phyloP scores from a whole-genome alignment of 1,140 invertebrate species.

The Procambarus clarkii region DNA sequence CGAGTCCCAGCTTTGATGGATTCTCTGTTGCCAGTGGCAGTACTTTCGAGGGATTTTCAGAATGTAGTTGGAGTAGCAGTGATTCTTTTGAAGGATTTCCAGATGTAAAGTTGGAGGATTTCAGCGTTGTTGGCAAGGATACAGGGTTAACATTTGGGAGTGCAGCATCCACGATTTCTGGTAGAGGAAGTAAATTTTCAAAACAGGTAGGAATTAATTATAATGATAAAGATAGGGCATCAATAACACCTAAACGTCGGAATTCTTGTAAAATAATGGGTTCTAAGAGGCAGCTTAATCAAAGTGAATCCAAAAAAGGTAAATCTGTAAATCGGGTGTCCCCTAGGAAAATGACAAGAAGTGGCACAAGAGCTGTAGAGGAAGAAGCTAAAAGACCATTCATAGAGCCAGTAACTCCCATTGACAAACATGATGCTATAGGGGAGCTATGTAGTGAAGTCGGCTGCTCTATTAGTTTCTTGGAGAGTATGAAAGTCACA shows the following conservation, averaged over 20 bases:
- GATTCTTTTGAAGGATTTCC: conserved; percentile 37
- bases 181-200: no score
- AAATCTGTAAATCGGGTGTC: not conserved
- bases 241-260: no score
- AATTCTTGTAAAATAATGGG: no score
- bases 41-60: conserved; percentile 54
- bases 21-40: conserved; percentile 49
- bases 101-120: not conserved
- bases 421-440: conserved; percentile 52
- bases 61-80: conserved; percentile 5
- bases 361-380: not conserved
- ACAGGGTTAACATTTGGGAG: no score
- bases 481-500: conserved; percentile 47
- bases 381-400: not conserved
- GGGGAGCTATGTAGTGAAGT: conserved; percentile 58
- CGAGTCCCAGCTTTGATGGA: conserved; percentile 30
- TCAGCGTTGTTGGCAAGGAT: not conserved
- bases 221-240: no score
- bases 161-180: not conserved
- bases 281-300: not conserved
- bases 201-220: no score
- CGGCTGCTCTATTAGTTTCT: conserved; percentile 69
- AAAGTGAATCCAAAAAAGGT: not conserved
- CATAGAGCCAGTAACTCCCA: not conserved
- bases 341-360: not conserved